These are phyloP conservation scores for Potamilus streckersoni DNA, from an alignment of 1,140 invertebrate species.

Conservation along the genomic window DNA sequence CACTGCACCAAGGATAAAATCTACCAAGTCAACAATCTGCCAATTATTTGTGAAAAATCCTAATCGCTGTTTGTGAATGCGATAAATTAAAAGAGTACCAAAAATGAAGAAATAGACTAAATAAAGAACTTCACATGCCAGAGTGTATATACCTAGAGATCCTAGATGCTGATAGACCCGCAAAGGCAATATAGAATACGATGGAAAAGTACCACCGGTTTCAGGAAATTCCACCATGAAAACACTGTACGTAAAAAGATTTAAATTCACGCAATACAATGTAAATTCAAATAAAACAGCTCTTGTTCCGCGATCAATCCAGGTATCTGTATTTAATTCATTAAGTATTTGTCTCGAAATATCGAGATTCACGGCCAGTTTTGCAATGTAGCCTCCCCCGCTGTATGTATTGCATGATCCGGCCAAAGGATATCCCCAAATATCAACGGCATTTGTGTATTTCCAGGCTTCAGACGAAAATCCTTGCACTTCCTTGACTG, in stretches of 20 bases:
- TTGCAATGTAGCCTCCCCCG: conserved; percentile 51
- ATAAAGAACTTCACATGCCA: conserved; percentile 52
- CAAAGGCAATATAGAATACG: conserved; percentile 53
- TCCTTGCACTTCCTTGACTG: conserved; percentile 20
- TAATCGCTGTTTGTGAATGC: conserved; percentile 42
- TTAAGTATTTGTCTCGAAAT: conserved; percentile 48
- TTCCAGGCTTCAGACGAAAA: conserved; percentile 47
- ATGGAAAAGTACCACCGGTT: conserved; percentile 62
- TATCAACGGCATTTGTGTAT: conserved; percentile 37
- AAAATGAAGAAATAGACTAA: conserved; percentile 43
- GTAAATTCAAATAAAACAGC: conserved; percentile 72
- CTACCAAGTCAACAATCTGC: conserved; percentile 65
- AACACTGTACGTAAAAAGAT: conserved; percentile 48
- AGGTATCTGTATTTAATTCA: conserved; percentile 60
- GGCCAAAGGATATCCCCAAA: conserved; percentile 44
- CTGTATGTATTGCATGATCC: conserved; percentile 45
- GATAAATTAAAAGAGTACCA: conserved; percentile 31
- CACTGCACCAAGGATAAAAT: conserved; percentile 55
- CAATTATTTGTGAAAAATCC: conserved; percentile 64
- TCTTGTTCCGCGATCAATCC: conserved; percentile 71
- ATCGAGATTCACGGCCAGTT: conserved; percentile 48
- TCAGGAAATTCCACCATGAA: conserved; percentile 68
- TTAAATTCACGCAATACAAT: conserved; percentile 68
- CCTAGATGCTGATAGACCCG: conserved; percentile 54
- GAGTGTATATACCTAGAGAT: conserved; percentile 42